Conservation (phyloP, 2,113 vertebrate genomes). For the Dicrurus megarhynchus region DNA sequence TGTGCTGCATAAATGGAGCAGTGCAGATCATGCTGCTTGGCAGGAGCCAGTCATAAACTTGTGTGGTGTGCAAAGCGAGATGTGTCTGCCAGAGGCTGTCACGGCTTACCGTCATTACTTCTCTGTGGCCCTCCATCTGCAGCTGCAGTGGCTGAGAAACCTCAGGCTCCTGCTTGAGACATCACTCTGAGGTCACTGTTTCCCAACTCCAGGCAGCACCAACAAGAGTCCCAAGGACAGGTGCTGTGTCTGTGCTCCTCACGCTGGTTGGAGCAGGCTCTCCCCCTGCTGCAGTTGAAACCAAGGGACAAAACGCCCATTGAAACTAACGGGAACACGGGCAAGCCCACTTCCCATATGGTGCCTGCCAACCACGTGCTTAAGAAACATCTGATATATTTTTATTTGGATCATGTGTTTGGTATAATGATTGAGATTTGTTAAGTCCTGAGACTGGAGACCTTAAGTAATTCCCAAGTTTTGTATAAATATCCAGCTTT, state of each 20-base stretch:
- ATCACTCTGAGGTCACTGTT: background rate
- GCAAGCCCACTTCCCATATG: conserved; percentile 63
- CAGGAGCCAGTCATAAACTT: background rate
- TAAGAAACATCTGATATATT: conserved; percentile 20
- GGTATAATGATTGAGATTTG: background rate
- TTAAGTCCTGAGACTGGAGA: background rate
- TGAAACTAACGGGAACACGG: conserved; percentile 1
- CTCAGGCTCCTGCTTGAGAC: background rate
- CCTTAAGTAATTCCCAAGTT: conserved; percentile 21
- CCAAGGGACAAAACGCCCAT: background rate
- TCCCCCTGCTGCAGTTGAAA: background rate
- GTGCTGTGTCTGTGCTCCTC: background rate
- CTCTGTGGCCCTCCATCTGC: background rate
- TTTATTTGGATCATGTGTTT: conserved; percentile 26
- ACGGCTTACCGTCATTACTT: fast-evolving
- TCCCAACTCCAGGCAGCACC: background rate
- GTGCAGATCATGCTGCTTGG: background rate
- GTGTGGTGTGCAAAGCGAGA: fast-evolving
- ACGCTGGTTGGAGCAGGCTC: background rate
- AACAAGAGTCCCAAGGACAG: background rate
- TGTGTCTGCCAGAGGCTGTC: fast-evolving
- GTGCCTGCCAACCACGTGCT: conserved; percentile 44
- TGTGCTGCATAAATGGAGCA: background rate
- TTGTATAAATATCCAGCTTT: conserved; percentile 24
- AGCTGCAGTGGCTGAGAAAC: background rate